A percentile compares a stretch with the other conserved stretches of the same genome.
These are phyloP conservation scores for Eleginops maclovinus DNA, from an alignment of 2,113 vertebrate species.

Conservation along the genomic window DNA sequence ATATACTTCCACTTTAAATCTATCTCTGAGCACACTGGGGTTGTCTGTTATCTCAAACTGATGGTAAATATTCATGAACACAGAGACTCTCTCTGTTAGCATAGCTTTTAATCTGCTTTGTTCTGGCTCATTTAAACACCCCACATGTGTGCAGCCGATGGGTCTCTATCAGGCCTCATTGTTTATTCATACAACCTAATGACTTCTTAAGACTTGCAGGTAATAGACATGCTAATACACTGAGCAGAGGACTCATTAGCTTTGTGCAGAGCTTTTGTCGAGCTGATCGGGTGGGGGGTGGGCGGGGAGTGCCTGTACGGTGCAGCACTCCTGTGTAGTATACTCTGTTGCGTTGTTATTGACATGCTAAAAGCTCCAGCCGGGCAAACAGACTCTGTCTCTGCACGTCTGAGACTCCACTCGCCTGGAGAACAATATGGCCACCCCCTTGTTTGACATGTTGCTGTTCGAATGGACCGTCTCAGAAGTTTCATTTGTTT, in stretches of 20 bases:
- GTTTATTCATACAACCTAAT: slow-evolving; percentile 1
- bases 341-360: neutral
- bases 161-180: slow-evolving; percentile 9
- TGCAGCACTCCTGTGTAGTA: neutral
- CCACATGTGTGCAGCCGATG: neutral
- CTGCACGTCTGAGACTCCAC: neutral
- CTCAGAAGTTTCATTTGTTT: neutral
- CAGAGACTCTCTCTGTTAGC: slow-evolving; percentile 13
- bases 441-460: too few relatives aligned
- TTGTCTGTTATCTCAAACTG: neutral
- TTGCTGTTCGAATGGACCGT: neutral
- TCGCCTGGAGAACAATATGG: neutral
- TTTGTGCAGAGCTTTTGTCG: neutral
- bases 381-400: neutral
- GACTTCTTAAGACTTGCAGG: neutral
- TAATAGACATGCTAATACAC: slow-evolving; percentile 43
- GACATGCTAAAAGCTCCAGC: slow-evolving; percentile 18
- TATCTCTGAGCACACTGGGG: neutral
- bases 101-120: neutral
- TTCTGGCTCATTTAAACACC: neutral
- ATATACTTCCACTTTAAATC: neutral
- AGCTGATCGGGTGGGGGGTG: neutral
- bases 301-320: neutral
- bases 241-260: slow-evolving; percentile 4
- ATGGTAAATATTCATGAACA: neutral